A percentile compares a stretch with the other conserved stretches of the same genome.
Conservation (phyloP, 2,113 vertebrate genomes). For the Typhlomys cinereus region DNA sequence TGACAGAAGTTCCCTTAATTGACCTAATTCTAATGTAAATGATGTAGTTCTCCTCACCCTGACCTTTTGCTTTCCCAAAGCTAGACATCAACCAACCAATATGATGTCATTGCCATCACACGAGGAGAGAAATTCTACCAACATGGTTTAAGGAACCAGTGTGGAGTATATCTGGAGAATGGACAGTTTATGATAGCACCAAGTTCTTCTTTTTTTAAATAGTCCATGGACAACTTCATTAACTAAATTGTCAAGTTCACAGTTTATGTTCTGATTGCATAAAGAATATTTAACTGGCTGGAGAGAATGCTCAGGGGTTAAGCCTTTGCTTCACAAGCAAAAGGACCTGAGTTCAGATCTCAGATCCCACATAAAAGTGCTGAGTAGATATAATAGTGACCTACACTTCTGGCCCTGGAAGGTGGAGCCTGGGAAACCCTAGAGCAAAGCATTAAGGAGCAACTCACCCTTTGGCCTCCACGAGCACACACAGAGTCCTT, state of each 20-base stretch:
- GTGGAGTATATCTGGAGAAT: background rate
- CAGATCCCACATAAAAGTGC: too few species aligned
- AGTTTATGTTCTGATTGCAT: background rate
- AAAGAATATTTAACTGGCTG: background rate
- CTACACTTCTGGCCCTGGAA: too few species aligned
- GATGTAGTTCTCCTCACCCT: background rate
- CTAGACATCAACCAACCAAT: background rate
- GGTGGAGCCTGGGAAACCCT: too few species aligned
- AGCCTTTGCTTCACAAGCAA: too few species aligned
- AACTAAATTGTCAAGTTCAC: background rate
- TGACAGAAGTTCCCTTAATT: background rate
- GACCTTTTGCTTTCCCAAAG: background rate
- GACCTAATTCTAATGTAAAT: slow-evolving; percentile 22
- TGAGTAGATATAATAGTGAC: too few species aligned
- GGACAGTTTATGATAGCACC: background rate
- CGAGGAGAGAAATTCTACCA: background rate
- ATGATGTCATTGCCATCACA: background rate
- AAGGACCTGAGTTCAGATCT: too few species aligned
- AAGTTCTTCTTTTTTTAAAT: background rate
- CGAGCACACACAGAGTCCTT: too few species aligned
- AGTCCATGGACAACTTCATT: background rate
- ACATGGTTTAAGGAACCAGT: background rate
- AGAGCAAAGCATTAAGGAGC: background rate
- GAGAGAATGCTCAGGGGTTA: too few species aligned
- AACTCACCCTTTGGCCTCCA: too few species aligned